A percentile compares a stretch with the other conserved stretches of the same genome.
Evolutionary conservation across 2,888 invertebrate species (phyloP).

Genomic region (Entomobrya proxima): DNA sequence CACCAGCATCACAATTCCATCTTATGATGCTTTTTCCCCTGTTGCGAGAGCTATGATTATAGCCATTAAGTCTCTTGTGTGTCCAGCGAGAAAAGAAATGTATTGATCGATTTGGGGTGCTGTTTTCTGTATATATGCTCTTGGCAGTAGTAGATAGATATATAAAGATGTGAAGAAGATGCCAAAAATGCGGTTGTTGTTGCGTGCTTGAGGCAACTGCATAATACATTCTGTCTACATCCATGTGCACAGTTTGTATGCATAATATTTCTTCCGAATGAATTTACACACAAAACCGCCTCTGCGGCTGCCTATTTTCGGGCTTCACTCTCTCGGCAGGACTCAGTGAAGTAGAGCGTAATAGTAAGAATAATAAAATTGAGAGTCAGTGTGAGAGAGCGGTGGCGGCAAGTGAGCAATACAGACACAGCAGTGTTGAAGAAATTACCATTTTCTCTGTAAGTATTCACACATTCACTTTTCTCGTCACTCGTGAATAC

Average conservation of each 20-base stretch:
- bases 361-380: slow-evolving; percentile 5
- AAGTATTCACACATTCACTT: slow-evolving; percentile 36
- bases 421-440: neutral
- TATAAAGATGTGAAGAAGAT: slow-evolving; percentile 22
- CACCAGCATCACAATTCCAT: neutral
- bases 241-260: neutral
- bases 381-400: neutral
- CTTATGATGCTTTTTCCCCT: slow-evolving; percentile 73
- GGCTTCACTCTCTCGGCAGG: neutral
- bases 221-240: slow-evolving; percentile 18
- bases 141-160: no score
- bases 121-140: slow-evolving; percentile 40
- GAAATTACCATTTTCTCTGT: neutral
- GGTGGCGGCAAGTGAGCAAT: no score
- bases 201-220: slow-evolving; percentile 47
- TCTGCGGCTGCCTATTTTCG: neutral
- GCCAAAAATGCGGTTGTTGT: slow-evolving; percentile 40
- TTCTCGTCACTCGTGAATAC: slow-evolving; percentile 31
- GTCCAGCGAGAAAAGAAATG: slow-evolving; percentile 74
- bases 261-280: slow-evolving; percentile 35
- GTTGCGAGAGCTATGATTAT: slow-evolving; percentile 75
- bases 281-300: slow-evolving; percentile 24
- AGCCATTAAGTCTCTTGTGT: slow-evolving; percentile 75
- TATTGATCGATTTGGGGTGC: slow-evolving; percentile 75
- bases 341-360: neutral